A percentile compares a stretch with the other conserved stretches of the same genome.
Conservation (phyloP, 2,797 vertebrate species). For the Uromys caudimaculatus region DNA sequence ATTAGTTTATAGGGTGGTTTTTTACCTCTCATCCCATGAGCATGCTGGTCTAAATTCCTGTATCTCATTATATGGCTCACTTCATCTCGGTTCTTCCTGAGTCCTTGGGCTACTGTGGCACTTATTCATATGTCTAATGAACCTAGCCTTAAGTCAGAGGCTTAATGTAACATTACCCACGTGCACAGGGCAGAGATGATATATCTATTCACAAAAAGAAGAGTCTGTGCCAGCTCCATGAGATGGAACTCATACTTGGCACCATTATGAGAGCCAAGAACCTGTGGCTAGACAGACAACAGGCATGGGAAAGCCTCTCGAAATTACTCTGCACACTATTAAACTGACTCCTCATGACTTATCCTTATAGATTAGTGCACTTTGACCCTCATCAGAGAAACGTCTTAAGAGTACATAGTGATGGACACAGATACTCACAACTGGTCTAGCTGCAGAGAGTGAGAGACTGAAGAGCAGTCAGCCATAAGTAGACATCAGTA, state of each 20-base stretch:
- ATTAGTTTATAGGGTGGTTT: background rate
- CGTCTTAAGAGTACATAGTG: background rate
- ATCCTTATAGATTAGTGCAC: background rate
- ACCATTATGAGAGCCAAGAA: background rate
- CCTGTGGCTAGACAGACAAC: background rate
- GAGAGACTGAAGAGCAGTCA: background rate
- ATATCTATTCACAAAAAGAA: background rate
- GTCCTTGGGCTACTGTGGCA: background rate
- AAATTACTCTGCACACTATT: no score
- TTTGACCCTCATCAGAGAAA: background rate
- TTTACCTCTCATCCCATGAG: background rate
- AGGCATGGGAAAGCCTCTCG: no score
- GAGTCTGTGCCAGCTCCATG: background rate
- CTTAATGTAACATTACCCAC: background rate
- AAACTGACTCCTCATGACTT: background rate
- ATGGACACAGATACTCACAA: background rate
- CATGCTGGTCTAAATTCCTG: background rate
- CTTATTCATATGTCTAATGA: background rate
- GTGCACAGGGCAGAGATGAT: background rate
- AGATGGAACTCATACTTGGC: background rate
- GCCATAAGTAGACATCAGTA: background rate
- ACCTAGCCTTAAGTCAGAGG: background rate
- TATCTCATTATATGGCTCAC: background rate
- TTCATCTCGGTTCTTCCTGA: background rate
- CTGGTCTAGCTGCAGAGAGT: background rate